Conservation (phyloP, 2,888 invertebrate species). For the Melanotus villosus region DNA sequence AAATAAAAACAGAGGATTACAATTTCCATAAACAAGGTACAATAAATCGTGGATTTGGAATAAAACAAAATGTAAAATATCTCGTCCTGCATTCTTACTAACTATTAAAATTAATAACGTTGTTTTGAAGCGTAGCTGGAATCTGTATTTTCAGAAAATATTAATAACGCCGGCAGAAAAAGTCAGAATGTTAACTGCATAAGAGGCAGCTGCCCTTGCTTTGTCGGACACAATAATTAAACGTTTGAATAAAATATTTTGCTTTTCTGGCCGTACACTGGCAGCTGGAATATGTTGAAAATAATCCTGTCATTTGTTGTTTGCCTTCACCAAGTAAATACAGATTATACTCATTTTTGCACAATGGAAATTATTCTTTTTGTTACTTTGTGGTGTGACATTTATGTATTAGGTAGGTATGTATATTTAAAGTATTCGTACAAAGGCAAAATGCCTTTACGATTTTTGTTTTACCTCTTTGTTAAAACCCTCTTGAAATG, state of each 20-base stretch:
- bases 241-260: slow-evolving; percentile 17
- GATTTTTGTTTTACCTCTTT: too few species aligned
- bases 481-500: too few species aligned
- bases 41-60: too few species aligned
- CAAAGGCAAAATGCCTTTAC: too few species aligned
- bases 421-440: too few species aligned
- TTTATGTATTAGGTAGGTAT: too few species aligned
- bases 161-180: slow-evolving; percentile 5
- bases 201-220: slow-evolving; percentile 22
- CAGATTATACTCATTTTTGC: neutral
- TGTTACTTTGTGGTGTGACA: neutral
- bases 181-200: neutral
- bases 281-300: slow-evolving; percentile 17
- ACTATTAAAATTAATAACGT: slow-evolving; percentile 19
- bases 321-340: slow-evolving; percentile 9
- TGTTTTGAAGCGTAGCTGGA: neutral
- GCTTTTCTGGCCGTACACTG: neutral
- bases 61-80: neutral
- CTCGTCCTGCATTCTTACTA: neutral
- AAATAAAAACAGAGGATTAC: too few species aligned
- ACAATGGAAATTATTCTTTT: neutral
- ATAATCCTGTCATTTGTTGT: slow-evolving; percentile 10
- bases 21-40: too few species aligned
- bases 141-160: slow-evolving; percentile 12
- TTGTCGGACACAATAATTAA: slow-evolving; percentile 24